phyloP scores from a whole-genome alignment of 2,797 vertebrate genomes.

The Bucorvus abyssinicus region DNA sequence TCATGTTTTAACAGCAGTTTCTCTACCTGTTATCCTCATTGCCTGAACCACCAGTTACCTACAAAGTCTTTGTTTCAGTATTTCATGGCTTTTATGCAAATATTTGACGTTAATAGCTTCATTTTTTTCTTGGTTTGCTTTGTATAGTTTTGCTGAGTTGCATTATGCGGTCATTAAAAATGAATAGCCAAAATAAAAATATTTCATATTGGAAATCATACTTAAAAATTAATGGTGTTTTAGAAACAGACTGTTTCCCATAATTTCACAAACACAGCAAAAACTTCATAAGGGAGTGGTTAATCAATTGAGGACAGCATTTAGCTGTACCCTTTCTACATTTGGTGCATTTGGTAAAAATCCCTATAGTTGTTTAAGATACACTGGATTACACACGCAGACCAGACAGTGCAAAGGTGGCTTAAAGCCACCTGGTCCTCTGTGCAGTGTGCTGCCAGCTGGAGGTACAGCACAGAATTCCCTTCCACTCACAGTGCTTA shows the following conservation, averaged over 20 bases:
- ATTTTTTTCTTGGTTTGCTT: conserved; percentile 1
- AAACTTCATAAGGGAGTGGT: not conserved
- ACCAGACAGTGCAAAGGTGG: not conserved
- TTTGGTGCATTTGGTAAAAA: not conserved
- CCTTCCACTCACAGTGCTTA: not conserved
- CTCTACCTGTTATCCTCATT: not conserved
- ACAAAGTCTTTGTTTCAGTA: conserved; percentile 2
- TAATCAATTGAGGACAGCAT: not conserved
- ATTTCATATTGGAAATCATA: conserved; percentile 47
- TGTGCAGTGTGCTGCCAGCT: not conserved
- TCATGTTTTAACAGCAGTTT: not conserved
- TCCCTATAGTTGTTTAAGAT: not conserved
- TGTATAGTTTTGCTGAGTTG: conserved; percentile 36
- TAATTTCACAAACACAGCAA: conserved; percentile 23
- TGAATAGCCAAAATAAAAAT: conserved; percentile 63
- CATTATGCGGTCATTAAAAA: conserved; percentile 56
- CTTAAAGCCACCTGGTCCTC: not conserved
- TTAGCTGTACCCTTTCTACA: not conserved
- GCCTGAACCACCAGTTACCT: not conserved
- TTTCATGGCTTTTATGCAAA: conserved; percentile 48
- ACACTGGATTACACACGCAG: no score
- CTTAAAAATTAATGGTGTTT: conserved; percentile 61
- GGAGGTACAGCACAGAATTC: not conserved
- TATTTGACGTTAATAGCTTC: conserved; percentile 31
- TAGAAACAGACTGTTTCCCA: conserved; percentile 10